Conservation (phyloP, 2,797 vertebrate genomes). For the Pangasius sanitwongsei region DNA sequence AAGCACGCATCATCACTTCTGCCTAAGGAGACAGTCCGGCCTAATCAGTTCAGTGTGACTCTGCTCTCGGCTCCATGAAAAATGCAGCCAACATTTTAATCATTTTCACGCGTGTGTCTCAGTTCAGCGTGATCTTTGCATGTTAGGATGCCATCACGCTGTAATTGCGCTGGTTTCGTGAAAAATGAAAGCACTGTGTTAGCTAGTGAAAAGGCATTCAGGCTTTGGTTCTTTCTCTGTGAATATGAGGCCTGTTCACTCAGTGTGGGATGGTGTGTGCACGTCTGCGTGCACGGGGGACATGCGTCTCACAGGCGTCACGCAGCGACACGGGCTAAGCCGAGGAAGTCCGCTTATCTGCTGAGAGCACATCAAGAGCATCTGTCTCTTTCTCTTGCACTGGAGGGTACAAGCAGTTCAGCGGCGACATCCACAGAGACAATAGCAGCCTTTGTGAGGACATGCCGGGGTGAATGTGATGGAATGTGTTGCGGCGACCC, state of each 20-base stretch:
- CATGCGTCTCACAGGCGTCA: conserved; percentile 47
- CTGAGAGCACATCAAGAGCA: conserved; percentile 47
- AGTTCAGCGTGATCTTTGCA: conserved; percentile 20
- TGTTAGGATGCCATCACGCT: not conserved
- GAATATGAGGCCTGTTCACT: conserved; percentile 54
- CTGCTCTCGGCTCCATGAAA: not conserved
- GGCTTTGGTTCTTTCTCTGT: conserved; percentile 45
- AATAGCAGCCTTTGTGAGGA: conserved; percentile 73
- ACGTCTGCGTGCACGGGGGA: not conserved
- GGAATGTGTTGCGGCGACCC: conserved; percentile 59
- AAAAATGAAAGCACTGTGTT: conserved; percentile 5
- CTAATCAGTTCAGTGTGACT: conserved; percentile 28
- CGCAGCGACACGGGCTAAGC: conserved; percentile 54
- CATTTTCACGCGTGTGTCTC: not conserved
- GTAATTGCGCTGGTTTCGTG: not conserved
- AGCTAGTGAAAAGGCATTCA: conserved; percentile 43
- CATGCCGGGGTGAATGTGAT: conserved; percentile 61
- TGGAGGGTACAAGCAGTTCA: conserved; percentile 66
- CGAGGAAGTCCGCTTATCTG: conserved; percentile 65
- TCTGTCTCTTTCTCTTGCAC: conserved; percentile 55
- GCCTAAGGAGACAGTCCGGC: not conserved
- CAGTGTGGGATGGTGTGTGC: not conserved
- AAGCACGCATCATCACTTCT: not conserved
- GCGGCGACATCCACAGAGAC: conserved; percentile 64
- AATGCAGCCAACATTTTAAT: not conserved